Evolutionary conservation across 1,140 invertebrate species (phyloP).

Genomic region (Papilio glaucus): DNA sequence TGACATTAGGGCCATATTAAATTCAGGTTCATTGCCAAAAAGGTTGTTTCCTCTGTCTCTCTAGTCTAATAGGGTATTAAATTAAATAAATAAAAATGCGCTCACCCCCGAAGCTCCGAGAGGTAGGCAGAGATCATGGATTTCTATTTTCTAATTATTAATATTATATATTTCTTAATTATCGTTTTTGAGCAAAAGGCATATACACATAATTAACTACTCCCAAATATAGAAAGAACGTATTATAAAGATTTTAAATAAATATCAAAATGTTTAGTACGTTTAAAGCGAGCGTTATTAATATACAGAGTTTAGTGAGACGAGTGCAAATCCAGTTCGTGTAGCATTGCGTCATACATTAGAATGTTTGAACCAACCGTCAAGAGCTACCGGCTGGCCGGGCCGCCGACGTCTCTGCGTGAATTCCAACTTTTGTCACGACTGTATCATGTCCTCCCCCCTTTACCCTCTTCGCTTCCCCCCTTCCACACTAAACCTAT

Average conservation of each 20-base stretch:
- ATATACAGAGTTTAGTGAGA: conserved; percentile 41
- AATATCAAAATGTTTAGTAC: background rate
- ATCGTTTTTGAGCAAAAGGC: no score
- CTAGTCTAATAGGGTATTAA: no score
- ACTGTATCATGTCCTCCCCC: conserved; percentile 47
- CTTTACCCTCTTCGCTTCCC: conserved; percentile 11
- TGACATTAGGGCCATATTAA: no score
- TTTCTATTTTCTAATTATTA: no score
- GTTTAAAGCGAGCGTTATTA: conserved; percentile 5
- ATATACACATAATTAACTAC: no score
- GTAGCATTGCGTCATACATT: conserved; percentile 77
- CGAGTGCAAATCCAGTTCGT: conserved; percentile 77
- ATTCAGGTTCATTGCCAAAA: no score
- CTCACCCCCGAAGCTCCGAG: no score
- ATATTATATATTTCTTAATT: no score
- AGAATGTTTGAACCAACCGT: conserved; percentile 77
- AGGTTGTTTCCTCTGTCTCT: no score
- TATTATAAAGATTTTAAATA: background rate
- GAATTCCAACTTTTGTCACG: conserved; percentile 79
- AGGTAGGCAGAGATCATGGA: no score
- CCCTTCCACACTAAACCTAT: conserved; percentile 39
- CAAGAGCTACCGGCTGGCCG: conserved; percentile 48
- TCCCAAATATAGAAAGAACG: no score
- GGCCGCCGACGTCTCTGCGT: conserved; percentile 63
- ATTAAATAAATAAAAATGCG: no score